Evolutionary conservation across 2,113 vertebrate genomes (phyloP).

Genomic region (Sphaerodactylus townsendi): DNA sequence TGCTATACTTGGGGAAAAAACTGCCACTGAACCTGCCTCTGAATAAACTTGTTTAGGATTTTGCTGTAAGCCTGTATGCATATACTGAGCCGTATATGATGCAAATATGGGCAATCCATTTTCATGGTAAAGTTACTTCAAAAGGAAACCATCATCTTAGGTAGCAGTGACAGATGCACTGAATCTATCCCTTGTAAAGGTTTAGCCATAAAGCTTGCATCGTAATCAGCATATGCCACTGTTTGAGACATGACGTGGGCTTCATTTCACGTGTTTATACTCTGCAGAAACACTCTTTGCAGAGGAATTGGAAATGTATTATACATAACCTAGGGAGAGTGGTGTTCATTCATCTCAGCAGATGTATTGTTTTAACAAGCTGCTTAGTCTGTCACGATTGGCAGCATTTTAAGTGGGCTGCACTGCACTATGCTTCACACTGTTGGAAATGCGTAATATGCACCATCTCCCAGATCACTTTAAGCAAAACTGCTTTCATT

Average conservation of each 20-base stretch:
- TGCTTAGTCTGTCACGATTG: rapidly evolving
- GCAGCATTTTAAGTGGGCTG: not conserved
- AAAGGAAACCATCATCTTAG: not conserved
- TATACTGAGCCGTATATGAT: not conserved
- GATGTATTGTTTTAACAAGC: slow-evolving; percentile 22
- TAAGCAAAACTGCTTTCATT: not conserved
- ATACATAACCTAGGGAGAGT: not conserved
- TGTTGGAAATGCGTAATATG: rapidly evolving
- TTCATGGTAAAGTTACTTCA: not conserved
- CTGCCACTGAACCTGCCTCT: no score
- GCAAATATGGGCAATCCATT: not conserved
- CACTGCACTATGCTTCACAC: rapidly evolving
- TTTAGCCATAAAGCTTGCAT: not conserved
- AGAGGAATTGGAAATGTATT: not conserved
- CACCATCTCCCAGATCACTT: not conserved
- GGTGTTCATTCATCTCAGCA: slow-evolving; percentile 12
- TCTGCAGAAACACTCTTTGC: not conserved
- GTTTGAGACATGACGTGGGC: not conserved
- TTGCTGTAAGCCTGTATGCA: not conserved
- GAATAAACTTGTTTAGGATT: not conserved
- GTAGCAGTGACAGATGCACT: not conserved
- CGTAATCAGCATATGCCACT: not conserved
- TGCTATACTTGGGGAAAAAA: not conserved
- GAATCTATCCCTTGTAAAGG: not conserved
- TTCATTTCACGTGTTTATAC: not conserved